Evolutionary conservation across 2,888 invertebrate species (phyloP), one percentile per base, ranked within the genome.

Genomic region (Periphyllus acericola): DNA sequence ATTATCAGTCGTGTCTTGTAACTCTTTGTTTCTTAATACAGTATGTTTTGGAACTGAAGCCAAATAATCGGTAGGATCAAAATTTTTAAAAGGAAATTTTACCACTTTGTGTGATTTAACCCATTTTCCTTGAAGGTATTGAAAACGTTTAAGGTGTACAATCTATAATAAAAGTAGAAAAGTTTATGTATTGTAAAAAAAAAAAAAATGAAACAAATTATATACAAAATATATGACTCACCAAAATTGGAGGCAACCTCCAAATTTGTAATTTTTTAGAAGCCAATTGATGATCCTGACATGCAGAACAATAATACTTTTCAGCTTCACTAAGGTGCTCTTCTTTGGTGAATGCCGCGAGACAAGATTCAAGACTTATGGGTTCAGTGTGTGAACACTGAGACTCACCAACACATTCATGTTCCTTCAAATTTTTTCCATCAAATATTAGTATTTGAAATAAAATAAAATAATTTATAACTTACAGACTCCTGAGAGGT

Each of bases 71-170:
- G 96, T 95, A 0, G 97, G 97, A 91, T 97, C 96, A 91, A 98
- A 97, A 91, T 96, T 94, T 90, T 95, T 93, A 91, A 96, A 95
- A 0, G 97, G 97, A 91, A 97, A 97, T 91, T 96, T 95, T 0
- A 98, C 97, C 40, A 96, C 96, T 91, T 97, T 98, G 91, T 97
- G 97, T 0, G 97, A 98, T 91, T 98, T 98, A 40, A 98, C 96
- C 98, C 98, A 98, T 91, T 97, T 95, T 91, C 94, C 96, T 92
- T 96, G 96, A 85, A 97, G 95, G 91, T 94, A 96, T 91, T 98
- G 97, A 92, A 98, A 98, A 3, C 98, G 94, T 92, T 98, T 98
- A 90, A 98, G 92, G 91, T 98, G 98, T 84, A 98, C 94, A 91
- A 98, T 96, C 97, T 97, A 92, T 0, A 91, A 91, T 83, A 75